Conservation (phyloP, 2,888 invertebrate genomes). For the Cyaniris semiargus region DNA sequence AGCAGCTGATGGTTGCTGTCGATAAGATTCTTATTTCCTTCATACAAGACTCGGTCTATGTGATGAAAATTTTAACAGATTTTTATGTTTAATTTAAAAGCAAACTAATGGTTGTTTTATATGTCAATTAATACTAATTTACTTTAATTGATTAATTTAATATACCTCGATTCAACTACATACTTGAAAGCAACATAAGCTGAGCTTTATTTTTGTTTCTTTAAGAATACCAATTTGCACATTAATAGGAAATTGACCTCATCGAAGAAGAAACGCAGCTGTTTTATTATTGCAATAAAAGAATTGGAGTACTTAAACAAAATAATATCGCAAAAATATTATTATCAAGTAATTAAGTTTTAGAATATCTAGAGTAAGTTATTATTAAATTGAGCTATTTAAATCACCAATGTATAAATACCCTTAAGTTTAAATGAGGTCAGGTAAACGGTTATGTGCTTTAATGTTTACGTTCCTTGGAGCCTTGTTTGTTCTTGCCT, state of each 20-base stretch:
- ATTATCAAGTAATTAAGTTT: no score
- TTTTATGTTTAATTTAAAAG: not conserved
- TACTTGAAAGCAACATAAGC: not conserved
- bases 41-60: not conserved
- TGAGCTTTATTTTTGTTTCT: not conserved
- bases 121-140: not conserved
- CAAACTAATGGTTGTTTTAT: not conserved
- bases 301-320: no score
- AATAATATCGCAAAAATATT: no score
- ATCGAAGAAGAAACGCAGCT: not conserved
- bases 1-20: not conserved
- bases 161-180: not conserved
- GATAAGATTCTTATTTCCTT: constrained; percentile 13
- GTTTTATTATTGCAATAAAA: no score
- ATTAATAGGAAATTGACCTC: not conserved
- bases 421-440: constrained; percentile 32
- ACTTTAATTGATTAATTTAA: not conserved
- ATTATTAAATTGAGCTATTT: constrained; percentile 2
- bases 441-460: constrained; percentile 34
- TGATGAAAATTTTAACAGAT: not conserved
- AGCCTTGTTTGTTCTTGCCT: constrained; percentile 46
- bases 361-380: constrained; percentile 4
- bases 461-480: constrained; percentile 35
- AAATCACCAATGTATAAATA: constrained; percentile 20
- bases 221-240: not conserved